Evolutionary conservation across 2,888 invertebrate genomes (phyloP), one percentile per base, ranked within the genome.

Genomic region (Ichneumon xanthorius): DNA sequence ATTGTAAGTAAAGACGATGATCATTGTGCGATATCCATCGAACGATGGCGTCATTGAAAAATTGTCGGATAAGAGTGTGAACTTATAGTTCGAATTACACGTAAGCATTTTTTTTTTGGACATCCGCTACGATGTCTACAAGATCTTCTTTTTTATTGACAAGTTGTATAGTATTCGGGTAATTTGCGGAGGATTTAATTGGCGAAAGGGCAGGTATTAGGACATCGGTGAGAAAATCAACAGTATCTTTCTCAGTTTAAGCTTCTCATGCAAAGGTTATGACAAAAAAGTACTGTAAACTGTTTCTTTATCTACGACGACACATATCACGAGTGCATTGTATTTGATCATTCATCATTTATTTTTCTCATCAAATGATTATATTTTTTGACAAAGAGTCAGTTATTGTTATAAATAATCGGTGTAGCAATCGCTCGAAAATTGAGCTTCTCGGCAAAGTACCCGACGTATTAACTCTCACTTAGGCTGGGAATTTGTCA

Each of bases 1-100:
- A 63, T 63, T 30, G 63, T 63, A 16, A 16, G 76, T 40, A 63
- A 71, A 63, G n/a, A 63, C 30, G 71, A n/a, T 55, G 71, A 77
- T 14, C 48, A n/a, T 61, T 19, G 26, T 33, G 37, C 48, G 33
- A 50, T 16, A 2, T 63, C 16, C 63, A 2, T 30, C 63, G 33
- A 16, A 63, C 33, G 33, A 53, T 40, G 70, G 37, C 45, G n/a
- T 16, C 37, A 70, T 70, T 61, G 63, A 55, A 55, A 58, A 61
- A 61, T 30, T 58, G 45, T 45, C 33, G 73, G 58, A 40, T 19
- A 7, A 55, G 16, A 40, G 6, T 22, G 19, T 14, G 22, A 55
- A 48, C 30, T 40, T 40, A 19, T 40, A 33, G 73, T 61, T 73
- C 48, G 61, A 73, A 40, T 55, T 55, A 6, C 30, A 40, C 26